Base-by-base conservation (phyloP, 2,113 vertebrate genomes). In the Leptobrachium ailaonicum region DNA sequence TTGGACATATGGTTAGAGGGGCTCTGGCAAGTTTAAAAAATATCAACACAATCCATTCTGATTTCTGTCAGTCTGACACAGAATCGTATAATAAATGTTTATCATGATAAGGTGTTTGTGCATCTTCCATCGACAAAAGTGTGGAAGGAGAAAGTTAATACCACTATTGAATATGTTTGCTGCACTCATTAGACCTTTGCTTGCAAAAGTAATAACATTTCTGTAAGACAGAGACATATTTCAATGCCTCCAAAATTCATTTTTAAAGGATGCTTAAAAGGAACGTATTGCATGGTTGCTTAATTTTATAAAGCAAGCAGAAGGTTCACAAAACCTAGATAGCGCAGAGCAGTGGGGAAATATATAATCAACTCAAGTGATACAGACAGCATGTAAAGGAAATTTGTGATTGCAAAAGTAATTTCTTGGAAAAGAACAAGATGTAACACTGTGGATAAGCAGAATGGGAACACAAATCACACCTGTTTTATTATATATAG, bases 301-400 rank as follows among this genome's bases (percentile, higher is more conserved):
- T 78, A 44, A 78, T 71, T 71, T 78, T n/a, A 70, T 78, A 63
- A 78, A 78, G 76, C 14, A 32, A 41, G 9, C 62, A 47, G 40
- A 71, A 77, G 41, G 67, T 77, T 42, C 56, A 42, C 50, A 71
- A 64, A 32, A 63, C 56, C 14, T 41, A 69, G 54, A 60, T 41
- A 71, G 68, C 44, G 56, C 56, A 71, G 56, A 71, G 71, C 76
- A 50, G 68, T 47, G 13, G 76, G 68, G 76, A 78, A 76, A 78
- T 78, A 71, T 78, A 70, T 78, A 70, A 71, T 78, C 76, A 78
- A 78, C 56, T 78, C 76, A 78, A 78, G 75, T 69, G 66, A 42
- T 68, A 45, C 41, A 69, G 75, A 47, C 50, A 77, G 76, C 67
- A 71, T 71, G 68, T 12, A 71, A 78, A 53, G 50, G 66, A 71